phyloP scores from a whole-genome alignment of 2,113 vertebrate genomes.

The Entomyzon cyanotis region DNA sequence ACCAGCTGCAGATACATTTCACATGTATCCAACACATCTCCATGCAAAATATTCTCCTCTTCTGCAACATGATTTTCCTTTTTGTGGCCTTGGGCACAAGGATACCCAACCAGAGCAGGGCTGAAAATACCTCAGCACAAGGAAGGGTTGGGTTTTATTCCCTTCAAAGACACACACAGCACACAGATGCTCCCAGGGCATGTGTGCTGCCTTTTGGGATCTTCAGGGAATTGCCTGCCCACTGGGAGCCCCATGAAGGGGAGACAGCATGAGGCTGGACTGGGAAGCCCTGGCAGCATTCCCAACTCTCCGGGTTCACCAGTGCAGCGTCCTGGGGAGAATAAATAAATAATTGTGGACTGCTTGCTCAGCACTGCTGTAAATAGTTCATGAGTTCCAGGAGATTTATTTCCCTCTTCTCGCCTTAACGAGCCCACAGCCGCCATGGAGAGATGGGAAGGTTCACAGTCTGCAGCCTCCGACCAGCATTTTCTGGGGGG shows the following conservation, averaged over 20 bases:
- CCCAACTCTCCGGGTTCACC: neutral
- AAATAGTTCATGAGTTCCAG: conserved; percentile 27
- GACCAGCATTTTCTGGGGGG: rapidly evolving
- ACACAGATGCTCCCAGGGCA: neutral
- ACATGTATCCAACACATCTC: neutral
- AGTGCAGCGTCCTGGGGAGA: neutral
- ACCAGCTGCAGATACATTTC: neutral
- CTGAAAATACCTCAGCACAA: neutral
- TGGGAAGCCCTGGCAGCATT: neutral
- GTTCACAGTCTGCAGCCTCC: neutral
- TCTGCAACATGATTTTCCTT: neutral
- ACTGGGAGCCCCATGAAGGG: neutral
- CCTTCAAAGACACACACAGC: neutral
- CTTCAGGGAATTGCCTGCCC: neutral
- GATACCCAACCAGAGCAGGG: neutral
- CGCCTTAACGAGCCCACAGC: neutral
- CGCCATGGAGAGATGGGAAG: neutral
- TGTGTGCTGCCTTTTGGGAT: neutral
- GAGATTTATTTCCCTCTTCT: conserved; percentile 10
- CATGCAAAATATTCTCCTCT: neutral
- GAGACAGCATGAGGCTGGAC: rapidly evolving
- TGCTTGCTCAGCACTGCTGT: conserved; percentile 23
- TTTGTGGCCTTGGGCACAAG: neutral
- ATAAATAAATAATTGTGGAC: conserved; percentile 8
- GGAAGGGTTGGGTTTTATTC: neutral